phyloP scores from a whole-genome alignment of 1,140 invertebrate species.

The Hesperophylax magnus region DNA sequence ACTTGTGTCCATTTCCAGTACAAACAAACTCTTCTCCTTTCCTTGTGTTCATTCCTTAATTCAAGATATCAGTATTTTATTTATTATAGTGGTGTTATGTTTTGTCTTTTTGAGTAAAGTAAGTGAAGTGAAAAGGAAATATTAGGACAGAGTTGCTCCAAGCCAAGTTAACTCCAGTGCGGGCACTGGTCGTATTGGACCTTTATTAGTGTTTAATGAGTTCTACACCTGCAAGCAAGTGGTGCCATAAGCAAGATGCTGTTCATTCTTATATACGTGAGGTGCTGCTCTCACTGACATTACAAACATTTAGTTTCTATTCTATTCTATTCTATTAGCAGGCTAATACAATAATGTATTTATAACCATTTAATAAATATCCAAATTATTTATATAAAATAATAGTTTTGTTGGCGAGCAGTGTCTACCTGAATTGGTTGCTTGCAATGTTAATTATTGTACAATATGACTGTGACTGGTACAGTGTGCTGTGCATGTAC shows the following conservation, averaged over 20 bases:
- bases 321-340: not conserved
- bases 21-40: slow-evolving; percentile 28
- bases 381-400: slow-evolving; percentile 2
- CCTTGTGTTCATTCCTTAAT: slow-evolving; percentile 32
- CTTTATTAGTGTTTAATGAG: slow-evolving; percentile 26
- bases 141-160: slow-evolving; percentile 8
- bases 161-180: slow-evolving; percentile 25
- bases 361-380: not conserved
- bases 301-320: not conserved
- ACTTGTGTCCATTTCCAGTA: slow-evolving; percentile 10
- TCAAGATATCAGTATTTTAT: slow-evolving; percentile 29
- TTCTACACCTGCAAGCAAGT: not conserved
- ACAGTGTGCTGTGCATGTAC: not conserved
- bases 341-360: slow-evolving; percentile 27
- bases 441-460: not conserved
- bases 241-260: slow-evolving; percentile 12
- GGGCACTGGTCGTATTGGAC: slow-evolving; percentile 25
- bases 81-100: slow-evolving; percentile 23
- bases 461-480: not conserved
- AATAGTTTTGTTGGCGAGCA: not conserved
- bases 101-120: not conserved
- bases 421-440: not conserved
- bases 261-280: not conserved
- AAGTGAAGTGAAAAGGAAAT: slow-evolving; percentile 23
- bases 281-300: not conserved